Evolutionary conservation across 2,888 invertebrate species (phyloP), one percentile per base, ranked within the genome.

Genomic region (Ceraclea dissimilis): DNA sequence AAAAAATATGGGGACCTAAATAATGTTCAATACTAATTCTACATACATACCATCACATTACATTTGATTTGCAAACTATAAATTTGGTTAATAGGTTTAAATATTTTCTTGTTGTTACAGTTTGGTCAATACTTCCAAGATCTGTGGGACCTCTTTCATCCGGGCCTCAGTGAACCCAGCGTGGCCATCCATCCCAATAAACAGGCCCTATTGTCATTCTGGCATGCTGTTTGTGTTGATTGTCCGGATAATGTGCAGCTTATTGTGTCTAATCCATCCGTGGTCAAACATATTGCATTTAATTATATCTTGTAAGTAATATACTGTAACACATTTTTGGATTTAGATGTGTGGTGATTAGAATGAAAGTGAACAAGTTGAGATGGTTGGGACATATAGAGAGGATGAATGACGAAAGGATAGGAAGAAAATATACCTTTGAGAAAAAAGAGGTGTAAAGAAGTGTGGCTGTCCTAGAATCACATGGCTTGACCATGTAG

Each of bases 171-270:
- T 10, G 95, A 96, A 74, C 95, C 95, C 1, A 90, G 93, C 53
- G 93, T 95, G 64, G 90, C 95, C 19, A 91, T 94, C 54, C 93
- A 95, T 74, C 93, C 94, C 68, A 95, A 95, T 73, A 95, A 95
- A 70, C 95, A 95, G 71, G 92, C 94, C 2, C 72, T 96, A 64
- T 79, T 96, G 16, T 83, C 90, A 31, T 95, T 93, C 76, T 95
- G 94, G 94, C 91, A 94, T 77, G 90, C 93, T 63, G 93, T 91
- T 22, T 90, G 91, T 64, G 81, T 87, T 6, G 95, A 96, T 72
- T 95, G 95, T 70, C 89, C 92, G 0, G 95, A 95, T 74, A 95
- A 95, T 71, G 86, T 95, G 39, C 86, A 90, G 68, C 81, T 90
- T 53, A 92, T 94, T 65, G 82, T 93, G 56, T 85, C 88, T 67